Evolutionary conservation across 1,140 invertebrate genomes (phyloP), one percentile per base, ranked within the genome.

Genomic region (Camponotus floridanus): DNA sequence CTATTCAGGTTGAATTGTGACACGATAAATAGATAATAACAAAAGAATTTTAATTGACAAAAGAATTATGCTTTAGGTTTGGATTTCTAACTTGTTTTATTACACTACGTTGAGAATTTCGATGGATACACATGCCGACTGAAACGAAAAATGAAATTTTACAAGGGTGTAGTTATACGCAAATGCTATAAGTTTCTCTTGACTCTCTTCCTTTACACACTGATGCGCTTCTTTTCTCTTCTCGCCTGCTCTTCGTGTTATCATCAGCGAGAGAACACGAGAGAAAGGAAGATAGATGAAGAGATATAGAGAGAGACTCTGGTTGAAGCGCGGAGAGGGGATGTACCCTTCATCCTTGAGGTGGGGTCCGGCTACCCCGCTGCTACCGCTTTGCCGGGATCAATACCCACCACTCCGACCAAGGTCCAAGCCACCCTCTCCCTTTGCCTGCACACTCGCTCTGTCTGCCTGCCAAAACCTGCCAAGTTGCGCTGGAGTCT

Each of bases 311-410:
- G 73, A 87, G 71, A 84, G 87, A 86, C 76, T 36, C 21, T 48
- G 68, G 26, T 13, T 21, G 67, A 26, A 81, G 55, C 39, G 79
- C 67, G 18, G 26, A 80, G 65, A 93, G 91, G 92, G 92, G 93
- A 92, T 90, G 90, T 90, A 93, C 94, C 94, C 94, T 94, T 94
- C 93, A 94, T 94, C 94, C 93, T 95, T 94, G 94, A 94, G 94
- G 94, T 94, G 93, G 94, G 94, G 93, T 93, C 92, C 92, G 90
- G 91, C 93, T 90, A 93, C 92, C 92, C 94, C 92, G 94, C 92
- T 92, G 92, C 92, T 91, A 91, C 87, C 61, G 61, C 91, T 93
- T 93, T 90, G 90, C 91, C 92, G 93, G 94, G 94, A 95, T 95
- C 94, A 95, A 94, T 95, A 95, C 94, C 93, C 93, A 92, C 93